Evolutionary conservation across 1,140 invertebrate species (phyloP).

Genomic region (Pogonomyrmex barbatus): DNA sequence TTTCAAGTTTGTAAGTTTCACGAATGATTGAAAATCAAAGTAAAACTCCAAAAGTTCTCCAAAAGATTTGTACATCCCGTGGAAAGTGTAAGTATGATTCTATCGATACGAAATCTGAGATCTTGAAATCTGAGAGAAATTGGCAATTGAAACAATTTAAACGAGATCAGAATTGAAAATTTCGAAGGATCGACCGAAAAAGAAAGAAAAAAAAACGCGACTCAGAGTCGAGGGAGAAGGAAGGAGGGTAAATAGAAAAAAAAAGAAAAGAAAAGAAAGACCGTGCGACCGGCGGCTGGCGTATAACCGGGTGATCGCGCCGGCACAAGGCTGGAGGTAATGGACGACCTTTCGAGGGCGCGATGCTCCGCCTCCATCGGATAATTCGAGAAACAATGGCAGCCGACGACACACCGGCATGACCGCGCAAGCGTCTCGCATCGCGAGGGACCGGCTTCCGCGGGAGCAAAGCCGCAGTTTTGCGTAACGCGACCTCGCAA

Average conservation of each 20-base stretch:
- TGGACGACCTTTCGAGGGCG: conserved; percentile 84
- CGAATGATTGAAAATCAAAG: not conserved
- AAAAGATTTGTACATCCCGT: too few species aligned
- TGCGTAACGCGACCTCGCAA: conserved; percentile 8
- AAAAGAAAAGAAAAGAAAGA: conserved; percentile 13
- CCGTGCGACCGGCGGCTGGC: conserved; percentile 46
- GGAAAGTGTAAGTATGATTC: not conserved
- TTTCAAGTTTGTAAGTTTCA: conserved; percentile 1
- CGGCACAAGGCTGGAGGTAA: conserved; percentile 68
- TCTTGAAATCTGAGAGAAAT: not conserved
- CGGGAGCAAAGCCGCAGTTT: conserved; percentile 20
- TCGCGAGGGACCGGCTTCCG: conserved; percentile 30
- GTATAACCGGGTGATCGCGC: conserved; percentile 59
- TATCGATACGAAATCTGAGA: not conserved
- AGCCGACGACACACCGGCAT: conserved; percentile 71
- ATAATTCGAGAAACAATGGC: conserved; percentile 84
- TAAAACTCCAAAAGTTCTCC: not conserved
- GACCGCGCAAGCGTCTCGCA: conserved; percentile 40
- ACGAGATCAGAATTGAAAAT: not conserved
- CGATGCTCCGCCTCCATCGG: conserved; percentile 83
- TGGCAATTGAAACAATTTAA: not conserved
- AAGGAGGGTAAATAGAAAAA: conserved; percentile 18
- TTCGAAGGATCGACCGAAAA: not conserved
- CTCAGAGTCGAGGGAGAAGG: not conserved
- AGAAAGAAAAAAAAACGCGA: not conserved